Percentiles rank a stretch among this genome's conserved stretches.
Evolutionary conservation across 2,797 vertebrate genomes (phyloP).

Genomic region (Holocentrus rufus): DNA sequence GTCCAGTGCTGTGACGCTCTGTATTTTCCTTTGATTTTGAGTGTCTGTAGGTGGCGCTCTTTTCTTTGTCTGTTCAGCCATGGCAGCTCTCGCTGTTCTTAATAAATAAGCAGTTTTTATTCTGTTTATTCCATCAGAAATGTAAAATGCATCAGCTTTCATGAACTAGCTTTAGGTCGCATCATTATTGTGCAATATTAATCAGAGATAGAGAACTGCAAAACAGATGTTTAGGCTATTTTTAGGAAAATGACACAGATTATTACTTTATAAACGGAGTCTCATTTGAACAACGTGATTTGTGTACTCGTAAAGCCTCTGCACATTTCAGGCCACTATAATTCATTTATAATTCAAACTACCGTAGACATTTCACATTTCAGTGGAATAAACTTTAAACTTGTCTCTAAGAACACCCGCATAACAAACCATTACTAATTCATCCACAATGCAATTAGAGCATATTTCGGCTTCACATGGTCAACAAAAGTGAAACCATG

Average conservation of each 20-base stretch:
- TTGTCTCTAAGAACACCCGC: slow-evolving; percentile 3
- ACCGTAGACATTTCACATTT: slow-evolving; percentile 13
- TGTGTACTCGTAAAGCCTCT: no score
- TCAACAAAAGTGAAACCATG: slow-evolving; percentile 19
- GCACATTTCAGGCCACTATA: no score
- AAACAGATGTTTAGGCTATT: not conserved
- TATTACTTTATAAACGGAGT: not conserved
- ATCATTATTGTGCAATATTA: not conserved
- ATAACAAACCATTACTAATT: slow-evolving; percentile 22
- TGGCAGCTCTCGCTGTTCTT: no score
- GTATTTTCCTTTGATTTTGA: no score
- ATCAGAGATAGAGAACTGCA: not conserved
- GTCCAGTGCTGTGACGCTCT: no score
- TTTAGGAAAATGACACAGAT: not conserved
- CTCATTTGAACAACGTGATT: no score
- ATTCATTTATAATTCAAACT: slow-evolving; percentile 11
- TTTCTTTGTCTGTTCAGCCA: no score
- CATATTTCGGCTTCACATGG: slow-evolving; percentile 8
- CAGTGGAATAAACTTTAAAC: not conserved
- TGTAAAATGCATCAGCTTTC: not conserved
- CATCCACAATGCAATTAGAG: slow-evolving; percentile 5
- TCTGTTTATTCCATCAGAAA: no score
- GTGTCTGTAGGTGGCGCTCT: no score
- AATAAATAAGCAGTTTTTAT: no score
- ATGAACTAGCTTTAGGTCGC: not conserved